These are phyloP conservation scores for Heliconius sara DNA, from an alignment of 2,888 invertebrate species.

Conservation along the genomic window DNA sequence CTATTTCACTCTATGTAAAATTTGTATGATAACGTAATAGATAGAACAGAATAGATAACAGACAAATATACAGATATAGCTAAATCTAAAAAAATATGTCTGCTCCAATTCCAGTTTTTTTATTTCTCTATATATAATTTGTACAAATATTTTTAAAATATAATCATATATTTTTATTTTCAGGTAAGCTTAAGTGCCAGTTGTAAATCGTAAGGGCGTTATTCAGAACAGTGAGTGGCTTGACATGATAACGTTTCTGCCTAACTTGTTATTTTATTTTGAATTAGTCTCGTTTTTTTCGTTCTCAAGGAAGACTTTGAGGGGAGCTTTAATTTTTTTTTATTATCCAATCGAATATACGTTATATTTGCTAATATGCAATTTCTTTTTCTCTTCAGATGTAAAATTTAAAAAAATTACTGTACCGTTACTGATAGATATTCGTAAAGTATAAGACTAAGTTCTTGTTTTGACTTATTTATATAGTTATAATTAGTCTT, in stretches of 20 bases:
- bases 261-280: conserved; percentile 4
- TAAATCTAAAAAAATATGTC: neutral
- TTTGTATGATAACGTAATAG: too few species aligned
- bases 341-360: neutral
- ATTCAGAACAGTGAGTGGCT: conserved; percentile 25
- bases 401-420: too few species aligned
- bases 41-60: too few species aligned
- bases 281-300: neutral
- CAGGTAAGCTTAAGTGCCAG: conserved; percentile 21
- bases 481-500: too few species aligned
- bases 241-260: conserved; percentile 18
- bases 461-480: too few species aligned
- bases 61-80: neutral
- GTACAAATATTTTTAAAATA: neutral
- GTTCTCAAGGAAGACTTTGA: neutral
- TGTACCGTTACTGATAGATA: too few species aligned
- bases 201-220: conserved; percentile 21
- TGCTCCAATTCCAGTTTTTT: neutral
- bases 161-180: conserved; percentile 23
- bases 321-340: neutral
- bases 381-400: too few species aligned
- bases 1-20: too few species aligned
- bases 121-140: neutral
- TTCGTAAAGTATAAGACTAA: too few species aligned
- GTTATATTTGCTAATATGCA: too few species aligned